These are phyloP conservation scores for Busseola fusca DNA, from an alignment of 2,888 invertebrate genomes.

Conservation along the genomic window DNA sequence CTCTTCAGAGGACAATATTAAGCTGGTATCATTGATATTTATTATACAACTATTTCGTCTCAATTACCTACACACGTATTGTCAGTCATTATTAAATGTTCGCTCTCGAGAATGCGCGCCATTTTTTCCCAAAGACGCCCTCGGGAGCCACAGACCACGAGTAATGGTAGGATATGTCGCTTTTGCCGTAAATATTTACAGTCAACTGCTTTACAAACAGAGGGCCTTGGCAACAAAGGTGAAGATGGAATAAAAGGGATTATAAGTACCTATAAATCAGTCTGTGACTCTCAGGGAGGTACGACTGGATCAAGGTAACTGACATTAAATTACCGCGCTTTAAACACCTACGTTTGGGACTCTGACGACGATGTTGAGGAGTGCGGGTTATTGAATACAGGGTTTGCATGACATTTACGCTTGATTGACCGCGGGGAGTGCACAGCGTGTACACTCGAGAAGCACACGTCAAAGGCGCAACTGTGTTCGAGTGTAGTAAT, in stretches of 20 bases:
- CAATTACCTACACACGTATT: conserved; percentile 21
- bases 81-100: conserved; percentile 36
- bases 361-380: background rate
- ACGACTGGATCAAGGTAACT: background rate
- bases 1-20: too few relatives aligned
- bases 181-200: conserved; percentile 42
- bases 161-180: conserved; percentile 34
- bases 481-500: background rate
- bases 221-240: conserved; percentile 14
- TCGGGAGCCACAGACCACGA: conserved; percentile 32
- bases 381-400: background rate
- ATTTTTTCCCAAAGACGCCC: conserved; percentile 52
- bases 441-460: background rate
- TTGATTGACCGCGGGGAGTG: background rate
- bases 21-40: too few relatives aligned
- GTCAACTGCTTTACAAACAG: conserved; percentile 30
- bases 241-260: background rate
- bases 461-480: background rate
- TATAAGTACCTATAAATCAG: background rate
- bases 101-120: conserved; percentile 30
- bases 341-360: background rate
- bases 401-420: background rate
- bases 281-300: background rate
- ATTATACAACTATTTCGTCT: background rate
- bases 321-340: background rate